These are phyloP conservation scores for Papilio polytes DNA, from an alignment of 1,140 invertebrate genomes.

Conservation along the genomic window DNA sequence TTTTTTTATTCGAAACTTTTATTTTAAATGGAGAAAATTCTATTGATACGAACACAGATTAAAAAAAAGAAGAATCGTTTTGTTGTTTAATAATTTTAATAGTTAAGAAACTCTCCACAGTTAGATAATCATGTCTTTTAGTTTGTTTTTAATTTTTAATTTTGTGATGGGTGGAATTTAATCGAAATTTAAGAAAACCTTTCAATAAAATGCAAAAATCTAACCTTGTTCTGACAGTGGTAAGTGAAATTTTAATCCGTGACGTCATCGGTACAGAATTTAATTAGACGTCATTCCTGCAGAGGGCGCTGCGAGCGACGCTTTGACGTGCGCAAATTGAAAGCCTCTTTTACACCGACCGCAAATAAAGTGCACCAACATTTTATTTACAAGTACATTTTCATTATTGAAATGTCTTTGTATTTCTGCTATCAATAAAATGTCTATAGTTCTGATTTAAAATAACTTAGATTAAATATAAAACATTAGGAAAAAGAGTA, in stretches of 20 bases:
- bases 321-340: constrained; percentile 13
- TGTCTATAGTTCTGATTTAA: background rate
- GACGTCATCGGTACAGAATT: constrained; percentile 7
- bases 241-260: background rate
- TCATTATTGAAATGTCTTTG: background rate
- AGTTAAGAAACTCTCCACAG: background rate
- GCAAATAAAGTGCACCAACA: background rate
- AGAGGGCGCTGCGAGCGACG: background rate
- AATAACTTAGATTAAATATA: background rate
- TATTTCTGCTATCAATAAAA: background rate
- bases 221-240: background rate
- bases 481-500: too few species aligned
- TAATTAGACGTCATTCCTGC: background rate
- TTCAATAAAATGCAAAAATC: background rate
- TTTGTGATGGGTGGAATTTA: background rate
- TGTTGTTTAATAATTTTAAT: background rate
- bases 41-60: background rate
- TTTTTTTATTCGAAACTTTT: background rate
- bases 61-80: background rate
- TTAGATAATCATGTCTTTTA: background rate
- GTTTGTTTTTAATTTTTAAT: too few species aligned
- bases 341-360: background rate
- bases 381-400: background rate
- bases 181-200: background rate
- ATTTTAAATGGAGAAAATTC: background rate